These are phyloP conservation scores for Drosophila neonasuta DNA, from an alignment of 2,888 invertebrate species.

Conservation along the genomic window DNA sequence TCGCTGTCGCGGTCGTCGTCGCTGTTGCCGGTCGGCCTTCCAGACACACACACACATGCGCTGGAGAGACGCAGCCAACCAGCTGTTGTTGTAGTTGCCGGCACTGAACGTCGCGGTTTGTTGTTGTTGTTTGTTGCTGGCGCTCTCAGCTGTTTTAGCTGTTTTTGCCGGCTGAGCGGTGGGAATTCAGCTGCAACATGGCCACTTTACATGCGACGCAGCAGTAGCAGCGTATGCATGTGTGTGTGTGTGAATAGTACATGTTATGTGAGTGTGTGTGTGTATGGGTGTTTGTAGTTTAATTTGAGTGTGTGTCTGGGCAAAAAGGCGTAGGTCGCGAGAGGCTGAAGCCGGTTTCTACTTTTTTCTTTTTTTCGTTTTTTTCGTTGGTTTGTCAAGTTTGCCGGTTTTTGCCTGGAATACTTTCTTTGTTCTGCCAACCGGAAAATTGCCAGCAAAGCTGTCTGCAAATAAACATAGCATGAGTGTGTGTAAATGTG, in stretches of 20 bases:
- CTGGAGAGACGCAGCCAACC: slow-evolving; percentile 40
- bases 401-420: slow-evolving; percentile 45
- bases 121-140: slow-evolving; percentile 12
- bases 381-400: slow-evolving; percentile 26
- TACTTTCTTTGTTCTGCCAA: slow-evolving; percentile 71
- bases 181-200: slow-evolving; percentile 70
- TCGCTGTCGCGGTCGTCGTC: slow-evolving; percentile 42
- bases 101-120: slow-evolving; percentile 31
- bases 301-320: slow-evolving; percentile 24
- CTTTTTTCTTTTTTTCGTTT: slow-evolving; percentile 23
- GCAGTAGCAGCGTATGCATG: slow-evolving; percentile 4
- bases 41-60: slow-evolving; percentile 35
- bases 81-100: slow-evolving; percentile 72
- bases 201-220: slow-evolving; percentile 54
- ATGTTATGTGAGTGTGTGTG: slow-evolving; percentile 7
- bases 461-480: neutral
- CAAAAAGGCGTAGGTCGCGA: slow-evolving; percentile 44
- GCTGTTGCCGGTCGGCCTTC: slow-evolving; percentile 48
- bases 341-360: slow-evolving; percentile 65
- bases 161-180: slow-evolving; percentile 60
- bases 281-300: neutral
- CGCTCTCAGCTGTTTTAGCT: slow-evolving; percentile 68
- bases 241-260: slow-evolving; percentile 7
- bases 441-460: slow-evolving; percentile 54
- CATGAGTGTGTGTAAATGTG: neutral